Evolutionary conservation across 2,113 vertebrate species (phyloP).

Genomic region (Danio rerio): GRCz12tu NC_133180.1:25184501-25185000

Average conservation of each 20-base stretch:
- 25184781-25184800: no score
- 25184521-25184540: not conserved
- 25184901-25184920: no score
- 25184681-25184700: conserved; percentile 99
- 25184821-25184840: no score
- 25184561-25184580: not conserved
- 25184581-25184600: not conserved
- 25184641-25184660: conserved; percentile 98
- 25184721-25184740: conserved; percentile 95
- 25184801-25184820: no score
- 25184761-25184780: not conserved
- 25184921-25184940: no score
- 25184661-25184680: conserved; percentile 99
- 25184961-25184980: no score
- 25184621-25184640: conserved; percentile 84
- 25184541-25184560: not conserved
- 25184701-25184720: conserved; percentile 98
- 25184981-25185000: no score
- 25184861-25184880: no score
- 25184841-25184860: no score
- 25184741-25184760: conserved; percentile 90
- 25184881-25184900: no score
- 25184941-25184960: no score
- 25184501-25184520: not conserved
- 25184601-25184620: not conserved